Evolutionary conservation across 2,113 vertebrate genomes (phyloP).

Genomic region (Coturnix japonica): DNA sequence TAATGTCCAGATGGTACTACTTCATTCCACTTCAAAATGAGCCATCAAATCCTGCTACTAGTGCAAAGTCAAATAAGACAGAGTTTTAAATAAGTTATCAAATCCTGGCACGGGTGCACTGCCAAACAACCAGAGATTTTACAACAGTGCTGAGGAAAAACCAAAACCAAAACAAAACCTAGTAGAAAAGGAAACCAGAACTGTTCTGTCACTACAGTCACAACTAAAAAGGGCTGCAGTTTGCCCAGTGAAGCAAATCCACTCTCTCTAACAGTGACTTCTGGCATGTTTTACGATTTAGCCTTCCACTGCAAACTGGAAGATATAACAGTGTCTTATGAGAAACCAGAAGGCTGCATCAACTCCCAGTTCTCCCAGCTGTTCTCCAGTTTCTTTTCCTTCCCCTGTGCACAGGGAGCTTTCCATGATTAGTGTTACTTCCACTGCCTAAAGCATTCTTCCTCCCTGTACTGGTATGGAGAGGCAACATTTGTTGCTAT

Average conservation of each 20-base stretch:
- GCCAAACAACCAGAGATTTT: neutral
- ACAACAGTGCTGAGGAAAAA: neutral
- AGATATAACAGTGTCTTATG: neutral
- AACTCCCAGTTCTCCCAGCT: neutral
- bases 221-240: neutral
- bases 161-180: neutral
- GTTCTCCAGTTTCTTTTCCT: neutral
- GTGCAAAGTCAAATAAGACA: neutral
- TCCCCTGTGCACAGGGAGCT: neutral
- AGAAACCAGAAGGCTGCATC: neutral
- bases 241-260: neutral
- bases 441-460: neutral
- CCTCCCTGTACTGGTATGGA: neutral
- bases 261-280: neutral
- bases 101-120: neutral
- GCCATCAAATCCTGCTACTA: conserved; percentile 6
- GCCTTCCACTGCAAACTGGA: neutral
- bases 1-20: neutral
- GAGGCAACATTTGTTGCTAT: neutral
- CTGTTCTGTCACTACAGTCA: neutral
- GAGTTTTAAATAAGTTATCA: conserved; percentile 14
- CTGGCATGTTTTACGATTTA: neutral
- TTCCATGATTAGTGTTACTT: neutral
- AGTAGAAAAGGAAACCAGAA: neutral
- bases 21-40: neutral